phyloP scores from a whole-genome alignment of 2,797 vertebrate species.

The Paguma larvata region DNA sequence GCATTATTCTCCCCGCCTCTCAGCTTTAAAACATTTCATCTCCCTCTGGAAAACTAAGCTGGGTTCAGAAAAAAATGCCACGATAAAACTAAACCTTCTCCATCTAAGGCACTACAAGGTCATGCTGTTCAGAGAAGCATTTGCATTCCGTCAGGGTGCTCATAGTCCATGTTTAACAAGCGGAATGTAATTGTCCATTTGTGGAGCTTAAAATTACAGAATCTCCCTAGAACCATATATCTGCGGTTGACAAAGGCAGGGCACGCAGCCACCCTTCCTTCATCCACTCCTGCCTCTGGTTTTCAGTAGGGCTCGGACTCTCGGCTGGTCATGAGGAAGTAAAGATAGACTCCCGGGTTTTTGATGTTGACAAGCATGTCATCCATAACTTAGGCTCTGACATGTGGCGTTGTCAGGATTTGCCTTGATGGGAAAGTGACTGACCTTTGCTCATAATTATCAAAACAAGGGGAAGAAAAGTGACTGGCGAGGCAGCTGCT shows the following conservation, averaged over 20 bases:
- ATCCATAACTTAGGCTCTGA: conserved; percentile 86
- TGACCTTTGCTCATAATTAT: conserved; percentile 87
- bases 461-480: conserved; percentile 87
- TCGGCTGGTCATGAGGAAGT: conserved; percentile 4
- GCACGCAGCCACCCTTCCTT: conserved; percentile 45
- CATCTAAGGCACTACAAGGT: neutral
- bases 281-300: neutral
- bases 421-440: conserved; percentile 87
- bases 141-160: conserved; percentile 14
- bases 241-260: neutral
- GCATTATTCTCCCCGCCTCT: neutral
- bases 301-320: conserved; percentile 57
- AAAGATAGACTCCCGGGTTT: neutral
- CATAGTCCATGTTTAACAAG: conserved; percentile 66
- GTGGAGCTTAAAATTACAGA: conserved; percentile 61
- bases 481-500: conserved; percentile 86
- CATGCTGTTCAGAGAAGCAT: conserved; percentile 6
- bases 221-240: neutral
- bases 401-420: conserved; percentile 88
- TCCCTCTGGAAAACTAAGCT: conserved; percentile 14
- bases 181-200: conserved; percentile 55
- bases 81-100: conserved; percentile 1
- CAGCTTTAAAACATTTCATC: conserved; percentile 13
- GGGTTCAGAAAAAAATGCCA: neutral
- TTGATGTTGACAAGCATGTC: conserved; percentile 84